phyloP scores from a whole-genome alignment of 2,888 invertebrate species.

The Acronicta aceris region DNA sequence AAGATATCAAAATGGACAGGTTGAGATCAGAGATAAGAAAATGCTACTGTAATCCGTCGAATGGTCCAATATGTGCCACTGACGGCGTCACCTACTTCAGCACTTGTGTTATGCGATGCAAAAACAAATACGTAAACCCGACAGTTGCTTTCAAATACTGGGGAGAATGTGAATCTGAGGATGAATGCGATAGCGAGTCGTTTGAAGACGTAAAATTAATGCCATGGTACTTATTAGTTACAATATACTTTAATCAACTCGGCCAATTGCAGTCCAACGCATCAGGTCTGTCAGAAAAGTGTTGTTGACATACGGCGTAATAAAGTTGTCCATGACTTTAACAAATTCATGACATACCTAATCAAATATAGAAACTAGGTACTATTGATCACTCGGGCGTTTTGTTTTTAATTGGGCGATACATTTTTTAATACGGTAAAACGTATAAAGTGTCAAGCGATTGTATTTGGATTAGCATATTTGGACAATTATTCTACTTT shows the following conservation, averaged over 20 bases:
- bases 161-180: constrained; percentile 2
- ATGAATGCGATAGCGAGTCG: not conserved
- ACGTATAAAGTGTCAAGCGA: no score
- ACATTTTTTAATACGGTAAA: no score
- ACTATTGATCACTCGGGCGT: no score
- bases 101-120: constrained; percentile 11
- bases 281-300: no score
- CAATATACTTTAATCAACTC: not conserved
- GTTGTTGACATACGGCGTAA: no score
- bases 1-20: constrained; percentile 1
- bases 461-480: no score
- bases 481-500: no score
- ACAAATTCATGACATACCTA: no score
- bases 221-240: not conserved
- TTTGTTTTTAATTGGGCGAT: no score
- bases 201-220: not conserved
- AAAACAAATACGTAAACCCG: not conserved
- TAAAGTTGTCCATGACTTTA: no score
- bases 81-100: constrained; percentile 5
- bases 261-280: not conserved
- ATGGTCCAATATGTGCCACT: constrained; percentile 11
- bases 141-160: not conserved
- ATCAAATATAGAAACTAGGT: no score
- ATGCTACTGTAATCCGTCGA: constrained; percentile 8
- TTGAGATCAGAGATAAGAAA: not conserved